These are phyloP conservation scores for Pygocentrus nattereri DNA, from an alignment of 2,797 vertebrate genomes.

Conservation along the genomic window DNA sequence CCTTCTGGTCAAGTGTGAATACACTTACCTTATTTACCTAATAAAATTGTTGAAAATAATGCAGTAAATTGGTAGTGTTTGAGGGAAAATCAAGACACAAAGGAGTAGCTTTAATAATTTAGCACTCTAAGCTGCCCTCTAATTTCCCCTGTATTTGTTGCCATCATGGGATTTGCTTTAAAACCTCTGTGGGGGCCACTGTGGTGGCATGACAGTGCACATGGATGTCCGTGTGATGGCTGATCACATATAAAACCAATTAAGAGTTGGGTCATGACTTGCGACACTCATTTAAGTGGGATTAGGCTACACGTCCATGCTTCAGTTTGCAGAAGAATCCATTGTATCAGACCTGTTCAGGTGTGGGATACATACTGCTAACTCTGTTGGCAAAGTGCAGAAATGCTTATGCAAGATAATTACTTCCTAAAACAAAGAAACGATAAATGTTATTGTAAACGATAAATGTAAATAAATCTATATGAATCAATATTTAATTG, in stretches of 20 bases:
- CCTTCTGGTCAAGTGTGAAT: no score
- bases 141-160: constrained; percentile 9
- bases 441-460: no score
- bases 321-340: background rate
- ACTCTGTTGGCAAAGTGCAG: background rate
- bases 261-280: constrained; percentile 66
- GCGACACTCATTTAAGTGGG: constrained; percentile 63
- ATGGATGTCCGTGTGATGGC: constrained; percentile 42
- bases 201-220: background rate
- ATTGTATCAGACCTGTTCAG: background rate
- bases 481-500: no score
- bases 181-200: no score
- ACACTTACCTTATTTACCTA: no score
- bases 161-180: constrained; percentile 38
- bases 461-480: no score
- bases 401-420: no score
- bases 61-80: no score
- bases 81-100: background rate
- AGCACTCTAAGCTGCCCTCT: background rate
- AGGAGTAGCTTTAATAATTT: background rate
- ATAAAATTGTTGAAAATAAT: no score
- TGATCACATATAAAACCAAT: constrained; percentile 66
- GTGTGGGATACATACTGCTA: background rate
- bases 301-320: constrained; percentile 39
- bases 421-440: background rate